Conservation (phyloP, 2,888 invertebrate genomes). For the Tenthredo distinguenda region DNA sequence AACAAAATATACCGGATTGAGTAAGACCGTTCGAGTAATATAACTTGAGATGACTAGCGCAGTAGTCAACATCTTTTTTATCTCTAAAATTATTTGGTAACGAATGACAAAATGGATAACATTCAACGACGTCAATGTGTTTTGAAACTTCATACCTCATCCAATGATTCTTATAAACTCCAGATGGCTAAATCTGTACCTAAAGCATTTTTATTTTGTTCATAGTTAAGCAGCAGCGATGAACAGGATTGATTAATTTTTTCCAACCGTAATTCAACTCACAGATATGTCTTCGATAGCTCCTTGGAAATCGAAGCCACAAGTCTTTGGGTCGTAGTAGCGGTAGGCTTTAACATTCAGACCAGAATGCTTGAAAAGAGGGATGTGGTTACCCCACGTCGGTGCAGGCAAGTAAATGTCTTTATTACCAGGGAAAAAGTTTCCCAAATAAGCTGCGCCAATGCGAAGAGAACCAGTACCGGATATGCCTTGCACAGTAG, state of each 20-base stretch:
- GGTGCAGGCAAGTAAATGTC: slow-evolving; percentile 94
- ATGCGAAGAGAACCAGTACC: slow-evolving; percentile 98
- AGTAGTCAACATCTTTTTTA: neutral
- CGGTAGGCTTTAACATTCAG: slow-evolving; percentile 93
- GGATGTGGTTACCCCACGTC: slow-evolving; percentile 99
- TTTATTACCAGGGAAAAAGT: slow-evolving; percentile 89
- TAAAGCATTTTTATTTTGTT: neutral
- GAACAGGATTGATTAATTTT: neutral
- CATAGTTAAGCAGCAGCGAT: neutral
- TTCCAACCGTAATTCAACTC: neutral
- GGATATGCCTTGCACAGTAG: slow-evolving; percentile 91
- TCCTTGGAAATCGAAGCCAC: slow-evolving; percentile 95
- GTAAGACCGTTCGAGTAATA: neutral
- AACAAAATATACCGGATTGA: slow-evolving; percentile 62
- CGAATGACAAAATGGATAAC: neutral
- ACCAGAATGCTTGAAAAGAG: slow-evolving; percentile 94
- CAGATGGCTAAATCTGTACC: neutral
- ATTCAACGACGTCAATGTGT: neutral
- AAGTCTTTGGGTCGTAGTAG: slow-evolving; percentile 96
- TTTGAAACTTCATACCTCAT: neutral
- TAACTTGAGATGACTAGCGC: neutral
- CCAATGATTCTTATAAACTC: neutral
- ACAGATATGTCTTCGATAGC: slow-evolving; percentile 93
- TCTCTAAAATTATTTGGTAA: neutral
- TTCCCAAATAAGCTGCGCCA: slow-evolving; percentile 92